Evolutionary conservation across 2,888 invertebrate species (phyloP).

Genomic region (Mesorhabditis spiculigera): DNA sequence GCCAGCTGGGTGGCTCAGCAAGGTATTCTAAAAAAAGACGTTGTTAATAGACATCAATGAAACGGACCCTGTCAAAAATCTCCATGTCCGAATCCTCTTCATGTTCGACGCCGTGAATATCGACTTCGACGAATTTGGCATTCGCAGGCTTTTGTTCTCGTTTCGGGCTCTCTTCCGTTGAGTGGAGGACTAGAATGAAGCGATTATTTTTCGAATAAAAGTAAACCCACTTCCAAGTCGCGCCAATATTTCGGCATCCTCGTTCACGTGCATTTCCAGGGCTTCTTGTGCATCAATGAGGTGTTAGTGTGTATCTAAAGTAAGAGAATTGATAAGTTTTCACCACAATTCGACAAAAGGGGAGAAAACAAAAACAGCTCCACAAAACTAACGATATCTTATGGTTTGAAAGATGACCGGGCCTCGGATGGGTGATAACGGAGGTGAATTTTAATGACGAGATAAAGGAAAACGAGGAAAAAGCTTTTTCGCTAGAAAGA

Average conservation of each 20-base stretch:
- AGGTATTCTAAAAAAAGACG: background rate
- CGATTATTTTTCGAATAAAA: background rate
- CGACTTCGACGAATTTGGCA: slow-evolving; percentile 31
- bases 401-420: no score
- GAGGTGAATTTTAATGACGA: no score
- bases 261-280: slow-evolving; percentile 31
- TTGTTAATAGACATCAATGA: background rate
- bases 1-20: background rate
- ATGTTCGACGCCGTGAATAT: slow-evolving; percentile 15
- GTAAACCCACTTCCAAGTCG: slow-evolving; percentile 42
- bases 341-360: no score
- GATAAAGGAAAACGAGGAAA: no score
- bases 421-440: no score
- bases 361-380: background rate
- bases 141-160: slow-evolving; percentile 11
- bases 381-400: no score
- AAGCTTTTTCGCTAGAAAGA: no score
- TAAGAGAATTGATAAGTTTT: background rate
- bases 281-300: background rate
- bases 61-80: slow-evolving; percentile 1
- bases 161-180: slow-evolving; percentile 33
- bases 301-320: slow-evolving; percentile 5
- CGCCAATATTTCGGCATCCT: slow-evolving; percentile 40
- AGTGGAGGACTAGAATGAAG: slow-evolving; percentile 35
- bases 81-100: background rate